Evolutionary conservation across 2,888 invertebrate species (phyloP).

Genomic region (Caenorhabditis sp.): DNA sequence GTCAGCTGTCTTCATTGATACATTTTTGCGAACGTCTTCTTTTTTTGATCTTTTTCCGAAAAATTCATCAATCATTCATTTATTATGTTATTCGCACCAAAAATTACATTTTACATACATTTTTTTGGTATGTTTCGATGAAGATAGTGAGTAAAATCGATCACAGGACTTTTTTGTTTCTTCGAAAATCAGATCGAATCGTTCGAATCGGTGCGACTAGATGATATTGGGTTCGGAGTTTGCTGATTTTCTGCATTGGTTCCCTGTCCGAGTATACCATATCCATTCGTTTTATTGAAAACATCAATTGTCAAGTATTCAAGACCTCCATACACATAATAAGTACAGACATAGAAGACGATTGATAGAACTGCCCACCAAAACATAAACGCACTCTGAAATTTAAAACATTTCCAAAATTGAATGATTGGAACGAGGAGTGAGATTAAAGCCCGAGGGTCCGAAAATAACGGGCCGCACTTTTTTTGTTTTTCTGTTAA

Average conservation of each 20-base stretch:
- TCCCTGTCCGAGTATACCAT: conserved; percentile 15
- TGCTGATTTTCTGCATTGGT: neutral
- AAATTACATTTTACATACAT: too few relatives aligned
- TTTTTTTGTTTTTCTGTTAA: neutral
- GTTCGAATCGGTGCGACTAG: too few relatives aligned
- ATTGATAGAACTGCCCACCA: conserved; percentile 39
- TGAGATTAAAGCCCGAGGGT: too few relatives aligned
- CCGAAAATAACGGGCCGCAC: too few relatives aligned
- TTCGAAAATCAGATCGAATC: neutral
- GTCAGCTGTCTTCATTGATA: too few relatives aligned
- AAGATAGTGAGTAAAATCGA: too few relatives aligned
- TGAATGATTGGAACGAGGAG: neutral
- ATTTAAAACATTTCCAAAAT: neutral
- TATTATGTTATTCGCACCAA: too few relatives aligned
- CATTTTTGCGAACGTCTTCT: too few relatives aligned
- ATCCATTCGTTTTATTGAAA: conserved; percentile 32
- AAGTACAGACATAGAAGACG: conserved; percentile 36
- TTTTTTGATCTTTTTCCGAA: too few relatives aligned
- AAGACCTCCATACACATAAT: conserved; percentile 58
- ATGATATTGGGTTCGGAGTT: too few relatives aligned
- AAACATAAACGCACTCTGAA: conserved; percentile 47
- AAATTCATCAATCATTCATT: too few relatives aligned
- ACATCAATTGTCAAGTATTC: conserved; percentile 57
- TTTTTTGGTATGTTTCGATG: too few relatives aligned
- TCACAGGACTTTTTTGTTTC: neutral